A percentile compares a stretch with the other conserved stretches of the same genome.
These are phyloP conservation scores for Allygus modestus DNA, from an alignment of 2,888 invertebrate species.

Conservation along the genomic window DNA sequence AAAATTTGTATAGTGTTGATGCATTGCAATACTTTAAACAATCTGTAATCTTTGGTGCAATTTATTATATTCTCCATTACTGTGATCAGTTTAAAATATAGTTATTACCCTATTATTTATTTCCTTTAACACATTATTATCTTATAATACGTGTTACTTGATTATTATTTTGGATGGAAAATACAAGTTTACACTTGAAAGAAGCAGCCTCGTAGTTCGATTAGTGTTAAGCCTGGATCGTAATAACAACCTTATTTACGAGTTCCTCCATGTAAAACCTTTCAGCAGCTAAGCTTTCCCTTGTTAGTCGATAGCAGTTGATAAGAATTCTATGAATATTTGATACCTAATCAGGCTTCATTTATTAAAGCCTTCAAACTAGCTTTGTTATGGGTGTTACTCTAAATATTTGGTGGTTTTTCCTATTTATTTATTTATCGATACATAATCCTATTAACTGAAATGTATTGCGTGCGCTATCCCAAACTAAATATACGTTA, in stretches of 20 bases:
- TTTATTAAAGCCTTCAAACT: background rate
- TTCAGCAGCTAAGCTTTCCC: slow-evolving; percentile 45
- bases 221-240: background rate
- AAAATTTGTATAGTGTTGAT: too few species aligned
- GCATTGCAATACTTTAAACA: too few species aligned
- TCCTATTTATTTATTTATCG: too few species aligned
- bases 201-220: background rate
- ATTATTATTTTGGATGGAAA: too few species aligned
- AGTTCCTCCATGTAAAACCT: slow-evolving; percentile 14
- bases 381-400: background rate
- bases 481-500: background rate
- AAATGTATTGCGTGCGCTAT: too few species aligned
- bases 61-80: too few species aligned
- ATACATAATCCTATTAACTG: too few species aligned
- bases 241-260: slow-evolving; percentile 22
- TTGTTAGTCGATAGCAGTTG: slow-evolving; percentile 12
- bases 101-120: too few species aligned
- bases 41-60: too few species aligned
- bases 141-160: too few species aligned
- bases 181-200: background rate
- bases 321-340: slow-evolving; percentile 51
- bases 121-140: too few species aligned
- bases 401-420: background rate
- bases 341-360: slow-evolving; percentile 43
- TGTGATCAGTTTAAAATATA: too few species aligned